Base-by-base conservation (phyloP, 2,797 vertebrate species). In the Melopsittacus undulatus region DNA sequence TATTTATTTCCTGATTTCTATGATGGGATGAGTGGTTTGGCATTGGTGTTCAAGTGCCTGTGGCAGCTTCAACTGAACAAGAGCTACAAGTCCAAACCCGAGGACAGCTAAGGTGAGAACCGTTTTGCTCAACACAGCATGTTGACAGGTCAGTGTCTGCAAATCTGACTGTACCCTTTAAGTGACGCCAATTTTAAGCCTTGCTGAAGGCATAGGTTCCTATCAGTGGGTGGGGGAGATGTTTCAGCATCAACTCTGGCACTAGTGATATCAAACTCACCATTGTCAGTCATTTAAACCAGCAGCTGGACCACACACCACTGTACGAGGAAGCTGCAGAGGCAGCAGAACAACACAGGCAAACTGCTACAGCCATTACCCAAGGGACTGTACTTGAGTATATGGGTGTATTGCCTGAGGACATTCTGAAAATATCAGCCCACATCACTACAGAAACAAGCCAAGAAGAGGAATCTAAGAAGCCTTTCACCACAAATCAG, bases 311-410 rank as follows among this genome's bases (percentile, higher is more conserved):
- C 12, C 46, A 70, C 57, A 67, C 52, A 27, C 19, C 11, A 20
- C 36, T 2, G 3, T 11, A 27, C 30, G n/a, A 11, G 27, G 45
- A 68, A 64, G 40, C 73, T 57, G 73, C 59, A 54, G 76, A 46
- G 67, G 52, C 79, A 77, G 61, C 45, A 45, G n/a, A 79, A 38
- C 43, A 13, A 1, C 2, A 5, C 56, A 5, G 13, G 38, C 10
- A 30, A 56, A 56, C 40, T 17, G 48, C 63, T 49, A 12, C 66
- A 38, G 34, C 36, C 46, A 0, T 11, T 24, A 52, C 15, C 43
- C 56, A 43, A 14, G 10, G 6, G 15, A 23, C 40, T 2, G 13
- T 13, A 24, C 40, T 32, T 0, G 0, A 79, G 34, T 10, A 46
- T 3, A 54, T 20, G 3, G 5, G 19, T 61, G 45, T 8, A 21